Evolutionary conservation across 2,113 vertebrate genomes (phyloP).

Genomic region (Galeopterus variegatus): DNA sequence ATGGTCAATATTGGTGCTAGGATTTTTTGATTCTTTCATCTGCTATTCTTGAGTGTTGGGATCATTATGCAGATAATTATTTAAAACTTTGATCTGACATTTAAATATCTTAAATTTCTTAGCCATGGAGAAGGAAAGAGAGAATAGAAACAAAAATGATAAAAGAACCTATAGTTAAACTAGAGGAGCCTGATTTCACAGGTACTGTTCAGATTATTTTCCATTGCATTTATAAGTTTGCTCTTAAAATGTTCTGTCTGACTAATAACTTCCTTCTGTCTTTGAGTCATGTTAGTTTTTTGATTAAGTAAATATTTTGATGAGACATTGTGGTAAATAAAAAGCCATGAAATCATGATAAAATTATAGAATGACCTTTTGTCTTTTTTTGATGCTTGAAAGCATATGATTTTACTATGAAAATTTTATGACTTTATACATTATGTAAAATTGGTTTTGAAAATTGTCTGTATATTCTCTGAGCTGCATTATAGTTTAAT

Average conservation of each 20-base stretch:
- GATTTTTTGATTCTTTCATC: not conserved
- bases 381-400: not conserved
- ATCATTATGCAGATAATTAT: not conserved
- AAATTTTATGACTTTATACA: not conserved
- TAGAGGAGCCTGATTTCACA: not conserved
- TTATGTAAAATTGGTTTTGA: slow-evolving; percentile 9
- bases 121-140: not conserved
- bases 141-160: not conserved
- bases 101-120: not conserved
- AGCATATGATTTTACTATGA: not conserved
- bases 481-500: not conserved
- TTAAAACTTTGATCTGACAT: not conserved
- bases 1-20: not conserved
- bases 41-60: not conserved
- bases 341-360: not conserved
- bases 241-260: not conserved
- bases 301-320: not conserved
- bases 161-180: not conserved
- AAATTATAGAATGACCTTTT: not conserved
- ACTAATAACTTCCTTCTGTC: not conserved
- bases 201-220: not conserved
- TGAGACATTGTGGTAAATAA: not conserved
- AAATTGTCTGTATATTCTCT: not conserved
- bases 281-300: not conserved
- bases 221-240: not conserved